Conservation (phyloP, 2,113 vertebrate species). For the Lampris incognitus region DNA sequence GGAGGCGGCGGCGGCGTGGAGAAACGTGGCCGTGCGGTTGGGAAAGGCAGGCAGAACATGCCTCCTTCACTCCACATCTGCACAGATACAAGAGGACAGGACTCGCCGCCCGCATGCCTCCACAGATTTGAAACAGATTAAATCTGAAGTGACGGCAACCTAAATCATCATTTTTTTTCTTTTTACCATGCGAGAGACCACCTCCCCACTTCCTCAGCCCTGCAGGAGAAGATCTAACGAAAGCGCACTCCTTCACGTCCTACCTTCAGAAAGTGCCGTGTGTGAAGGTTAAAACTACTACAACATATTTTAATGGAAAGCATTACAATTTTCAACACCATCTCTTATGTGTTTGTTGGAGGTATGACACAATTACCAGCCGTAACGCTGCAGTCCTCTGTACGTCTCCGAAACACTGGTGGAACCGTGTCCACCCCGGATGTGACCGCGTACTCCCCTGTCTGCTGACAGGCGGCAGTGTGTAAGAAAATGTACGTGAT, state of each 20-base stretch:
- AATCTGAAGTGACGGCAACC: constrained; percentile 45
- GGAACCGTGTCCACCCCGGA: no score
- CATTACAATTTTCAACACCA: no score
- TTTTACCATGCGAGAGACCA: constrained; percentile 33
- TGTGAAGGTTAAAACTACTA: no score
- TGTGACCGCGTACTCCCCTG: no score
- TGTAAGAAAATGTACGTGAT: no score
- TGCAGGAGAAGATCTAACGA: neutral
- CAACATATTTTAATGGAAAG: no score
- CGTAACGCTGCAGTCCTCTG: no score
- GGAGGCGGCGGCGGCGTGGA: constrained; percentile 3
- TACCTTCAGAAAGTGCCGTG: no score
- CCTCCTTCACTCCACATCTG: constrained; percentile 48
- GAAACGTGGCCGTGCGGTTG: constrained; percentile 29
- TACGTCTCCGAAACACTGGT: no score
- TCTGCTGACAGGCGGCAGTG: no score
- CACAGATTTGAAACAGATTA: constrained; percentile 54
- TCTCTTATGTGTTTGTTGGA: no score
- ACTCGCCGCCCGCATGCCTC: constrained; percentile 39
- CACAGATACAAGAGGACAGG: constrained; percentile 49
- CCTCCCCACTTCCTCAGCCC: constrained; percentile 8
- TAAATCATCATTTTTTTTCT: constrained; percentile 44
- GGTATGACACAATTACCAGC: no score
- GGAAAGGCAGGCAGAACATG: neutral
- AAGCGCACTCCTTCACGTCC: neutral